Percentiles rank a stretch among this genome's conserved stretches.
Conservation (phyloP, 2,113 vertebrate genomes). For the Amazona vittata region DNA sequence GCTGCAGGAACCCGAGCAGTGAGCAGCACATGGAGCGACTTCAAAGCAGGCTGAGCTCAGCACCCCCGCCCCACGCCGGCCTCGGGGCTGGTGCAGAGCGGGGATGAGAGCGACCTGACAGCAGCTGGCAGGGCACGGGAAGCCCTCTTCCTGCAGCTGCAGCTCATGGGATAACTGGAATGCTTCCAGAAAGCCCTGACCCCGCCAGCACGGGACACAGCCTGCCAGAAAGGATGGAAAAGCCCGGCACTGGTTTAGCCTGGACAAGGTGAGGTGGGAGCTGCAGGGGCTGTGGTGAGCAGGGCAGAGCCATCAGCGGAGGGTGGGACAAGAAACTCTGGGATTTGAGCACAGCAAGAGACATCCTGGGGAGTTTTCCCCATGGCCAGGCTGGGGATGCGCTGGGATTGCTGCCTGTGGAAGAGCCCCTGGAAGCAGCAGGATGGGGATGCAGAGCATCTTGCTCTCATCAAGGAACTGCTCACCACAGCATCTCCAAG, state of each 20-base stretch:
- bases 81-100: accelerated
- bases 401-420: neutral
- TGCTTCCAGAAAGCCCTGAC: neutral
- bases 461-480: accelerated
- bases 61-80: too few species aligned
- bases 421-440: neutral
- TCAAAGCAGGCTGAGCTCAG: too few species aligned
- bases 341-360: neutral
- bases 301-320: accelerated
- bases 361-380: neutral
- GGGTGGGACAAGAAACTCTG: neutral
- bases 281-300: neutral
- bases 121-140: neutral
- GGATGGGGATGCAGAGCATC: neutral
- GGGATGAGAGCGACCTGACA: neutral
- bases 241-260: accelerated
- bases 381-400: accelerated
- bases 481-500: neutral
- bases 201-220: accelerated
- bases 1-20: too few species aligned
- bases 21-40: too few species aligned
- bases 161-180: neutral
- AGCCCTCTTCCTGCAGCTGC: accelerated
- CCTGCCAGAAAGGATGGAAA: neutral
- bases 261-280: neutral